Evolutionary conservation across 2,888 invertebrate genomes (phyloP).

Genomic region (Eledone cirrhosa): DNA sequence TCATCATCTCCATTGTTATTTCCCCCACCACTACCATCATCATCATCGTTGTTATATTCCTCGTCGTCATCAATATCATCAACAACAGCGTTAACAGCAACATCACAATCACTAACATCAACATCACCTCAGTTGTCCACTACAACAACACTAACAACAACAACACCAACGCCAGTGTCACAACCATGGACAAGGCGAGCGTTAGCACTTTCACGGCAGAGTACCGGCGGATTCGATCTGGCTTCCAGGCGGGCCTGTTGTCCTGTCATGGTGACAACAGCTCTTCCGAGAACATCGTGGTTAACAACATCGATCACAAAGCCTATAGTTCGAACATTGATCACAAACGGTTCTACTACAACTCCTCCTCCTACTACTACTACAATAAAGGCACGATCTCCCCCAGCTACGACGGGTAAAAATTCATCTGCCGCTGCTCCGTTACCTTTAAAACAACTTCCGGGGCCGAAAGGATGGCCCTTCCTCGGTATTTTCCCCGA

Average conservation of each 20-base stretch:
- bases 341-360: not conserved
- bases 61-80: no score
- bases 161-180: not conserved
- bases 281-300: not conserved
- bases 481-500: slow-evolving; percentile 61
- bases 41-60: not conserved
- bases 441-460: slow-evolving; percentile 53
- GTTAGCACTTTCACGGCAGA: no score
- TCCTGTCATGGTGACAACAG: not conserved
- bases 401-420: slow-evolving; percentile 29
- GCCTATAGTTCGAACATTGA: not conserved
- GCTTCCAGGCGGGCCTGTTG: no score
- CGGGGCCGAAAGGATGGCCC: slow-evolving; percentile 60
- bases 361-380: not conserved
- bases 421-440: not conserved
- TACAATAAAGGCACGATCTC: slow-evolving; percentile 51
- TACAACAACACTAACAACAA: not conserved
- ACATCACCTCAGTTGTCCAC: not conserved
- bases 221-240: no score
- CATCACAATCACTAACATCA: not conserved
- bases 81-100: not conserved
- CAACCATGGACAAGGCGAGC: not conserved
- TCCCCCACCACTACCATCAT: not conserved
- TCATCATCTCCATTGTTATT: not conserved
- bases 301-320: not conserved